phyloP scores from a whole-genome alignment of 37 sponge, comb jelly and placozoan genomes.

The Theonella swinhoei region DNA sequence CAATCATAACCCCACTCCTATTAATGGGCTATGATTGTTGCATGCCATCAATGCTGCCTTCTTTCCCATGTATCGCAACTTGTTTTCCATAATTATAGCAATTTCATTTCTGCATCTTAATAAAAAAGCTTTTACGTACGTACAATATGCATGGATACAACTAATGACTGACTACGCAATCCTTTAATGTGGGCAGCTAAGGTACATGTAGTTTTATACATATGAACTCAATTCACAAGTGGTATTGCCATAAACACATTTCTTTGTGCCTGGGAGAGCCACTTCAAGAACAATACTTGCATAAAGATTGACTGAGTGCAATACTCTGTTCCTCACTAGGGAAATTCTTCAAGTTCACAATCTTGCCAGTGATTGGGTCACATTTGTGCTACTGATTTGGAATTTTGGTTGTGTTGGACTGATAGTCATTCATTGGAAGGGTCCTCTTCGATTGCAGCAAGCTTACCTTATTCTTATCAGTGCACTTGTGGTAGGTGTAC shows the following conservation, averaged over 20 bases:
- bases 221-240: too few species aligned
- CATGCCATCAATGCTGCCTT: too few species aligned
- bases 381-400: constrained; percentile 79
- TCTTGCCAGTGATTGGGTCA: constrained; percentile 70
- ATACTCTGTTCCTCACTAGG: constrained; percentile 12
- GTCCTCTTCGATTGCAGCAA: constrained; percentile 94
- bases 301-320: too few species aligned
- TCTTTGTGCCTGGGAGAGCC: too few species aligned
- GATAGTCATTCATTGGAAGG: constrained; percentile 94
- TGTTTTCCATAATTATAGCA: too few species aligned
- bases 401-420: constrained; percentile 96
- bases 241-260: too few species aligned
- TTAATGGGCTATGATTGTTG: too few species aligned
- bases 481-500: constrained; percentile 66
- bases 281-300: too few species aligned
- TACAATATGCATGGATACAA: not conserved
- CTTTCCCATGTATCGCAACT: not conserved
- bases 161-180: too few species aligned
- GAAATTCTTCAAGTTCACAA: constrained; percentile 46
- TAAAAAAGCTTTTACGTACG: too few species aligned
- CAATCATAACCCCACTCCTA: too few species aligned
- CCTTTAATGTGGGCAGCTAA: not conserved
- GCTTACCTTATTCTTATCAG: constrained; percentile 87
- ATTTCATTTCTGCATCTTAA: too few species aligned
- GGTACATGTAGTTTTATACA: not conserved